Evolutionary conservation across 2,797 vertebrate genomes (phyloP).

Genomic region (Echeneis naucrates): DNA sequence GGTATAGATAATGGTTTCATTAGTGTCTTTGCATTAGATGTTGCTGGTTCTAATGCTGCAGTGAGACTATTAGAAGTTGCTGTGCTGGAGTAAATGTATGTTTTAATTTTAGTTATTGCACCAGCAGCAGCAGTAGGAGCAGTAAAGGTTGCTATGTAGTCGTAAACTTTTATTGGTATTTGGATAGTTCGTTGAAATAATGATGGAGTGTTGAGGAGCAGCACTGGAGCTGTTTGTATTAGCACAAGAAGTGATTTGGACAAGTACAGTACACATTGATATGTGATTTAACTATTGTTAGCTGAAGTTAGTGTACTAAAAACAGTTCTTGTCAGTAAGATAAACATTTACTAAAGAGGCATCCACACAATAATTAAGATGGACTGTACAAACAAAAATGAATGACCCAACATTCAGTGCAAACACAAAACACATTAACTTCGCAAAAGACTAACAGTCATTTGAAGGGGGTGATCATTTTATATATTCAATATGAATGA

Average conservation of each 20-base stretch:
- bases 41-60: not conserved
- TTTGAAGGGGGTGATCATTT: not conserved
- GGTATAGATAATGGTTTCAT: too few species aligned
- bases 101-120: not conserved
- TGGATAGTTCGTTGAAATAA: not conserved
- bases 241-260: not conserved
- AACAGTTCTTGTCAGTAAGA: not conserved
- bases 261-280: not conserved
- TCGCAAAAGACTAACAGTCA: not conserved
- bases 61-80: not conserved
- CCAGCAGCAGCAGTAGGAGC: not conserved
- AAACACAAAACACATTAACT: not conserved
- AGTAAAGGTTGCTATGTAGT: not conserved
- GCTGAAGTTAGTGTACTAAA: not conserved
- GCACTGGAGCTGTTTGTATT: not conserved
- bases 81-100: not conserved
- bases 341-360: not conserved
- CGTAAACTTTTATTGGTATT: not conserved
- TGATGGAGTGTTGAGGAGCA: not conserved
- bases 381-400: not conserved
- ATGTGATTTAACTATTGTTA: not conserved
- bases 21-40: not conserved
- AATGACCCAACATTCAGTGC: not conserved
- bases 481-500: not conserved
- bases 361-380: not conserved